Percentiles rank a stretch among this genome's conserved stretches.
phyloP scores from a whole-genome alignment of 2,888 invertebrate genomes.

The Lepas anatifera region DNA sequence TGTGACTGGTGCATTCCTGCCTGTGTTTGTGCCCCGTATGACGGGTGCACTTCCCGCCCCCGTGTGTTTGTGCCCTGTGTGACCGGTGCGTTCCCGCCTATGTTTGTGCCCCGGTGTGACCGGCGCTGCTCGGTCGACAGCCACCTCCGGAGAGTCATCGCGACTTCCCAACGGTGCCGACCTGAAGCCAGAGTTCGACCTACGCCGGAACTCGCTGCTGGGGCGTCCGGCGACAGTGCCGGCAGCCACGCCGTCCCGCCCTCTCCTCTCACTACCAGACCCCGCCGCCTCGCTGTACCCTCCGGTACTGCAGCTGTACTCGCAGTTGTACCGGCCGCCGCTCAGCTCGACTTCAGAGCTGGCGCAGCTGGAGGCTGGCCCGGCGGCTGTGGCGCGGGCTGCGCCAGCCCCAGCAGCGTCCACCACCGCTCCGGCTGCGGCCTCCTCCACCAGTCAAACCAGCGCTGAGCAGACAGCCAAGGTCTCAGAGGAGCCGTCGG shows the following conservation, averaged over 20 bases:
- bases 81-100: too few species aligned
- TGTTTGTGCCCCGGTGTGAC: background rate
- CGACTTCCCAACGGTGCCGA: background rate
- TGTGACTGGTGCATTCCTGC: too few species aligned
- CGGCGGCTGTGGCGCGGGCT: background rate
- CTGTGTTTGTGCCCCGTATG: too few species aligned
- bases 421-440: background rate
- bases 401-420: background rate
- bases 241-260: background rate
- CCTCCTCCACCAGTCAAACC: background rate
- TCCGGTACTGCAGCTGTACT: conserved; percentile 57
- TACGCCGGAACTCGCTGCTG: background rate
- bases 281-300: conserved; percentile 42
- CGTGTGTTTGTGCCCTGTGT: too few species aligned
- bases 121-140: background rate
- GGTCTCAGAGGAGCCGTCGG: too few species aligned
- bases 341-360: conserved; percentile 60
- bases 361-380: background rate
- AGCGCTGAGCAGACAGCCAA: too few species aligned
- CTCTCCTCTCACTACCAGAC: background rate
- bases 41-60: too few species aligned
- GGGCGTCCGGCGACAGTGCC: background rate
- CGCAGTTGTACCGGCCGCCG: conserved; percentile 62
- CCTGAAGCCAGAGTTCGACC: conserved; percentile 1
- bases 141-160: background rate